Evolutionary conservation across 1,140 invertebrate genomes (phyloP).

Genomic region (Kradibia gibbosae): DNA sequence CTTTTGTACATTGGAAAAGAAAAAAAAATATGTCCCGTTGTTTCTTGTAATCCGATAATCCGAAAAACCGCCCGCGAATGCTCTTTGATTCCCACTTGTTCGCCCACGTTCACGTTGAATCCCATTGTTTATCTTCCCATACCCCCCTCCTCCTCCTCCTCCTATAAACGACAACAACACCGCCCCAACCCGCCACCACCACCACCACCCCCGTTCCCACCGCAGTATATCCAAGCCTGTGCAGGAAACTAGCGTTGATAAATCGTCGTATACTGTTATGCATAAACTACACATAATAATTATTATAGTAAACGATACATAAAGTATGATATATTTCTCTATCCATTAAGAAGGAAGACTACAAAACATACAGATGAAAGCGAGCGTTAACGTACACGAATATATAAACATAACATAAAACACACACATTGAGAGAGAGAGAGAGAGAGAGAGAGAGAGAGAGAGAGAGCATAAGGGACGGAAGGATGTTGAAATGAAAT

Average conservation of each 20-base stretch:
- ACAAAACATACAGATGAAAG: slow-evolving; percentile 57
- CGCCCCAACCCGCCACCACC: no score
- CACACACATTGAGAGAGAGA: slow-evolving; percentile 36
- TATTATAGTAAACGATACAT: slow-evolving; percentile 74
- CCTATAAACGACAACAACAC: no score
- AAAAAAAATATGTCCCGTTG: slow-evolving; percentile 38
- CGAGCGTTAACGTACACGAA: slow-evolving; percentile 34
- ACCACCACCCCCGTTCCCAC: slow-evolving; percentile 48
- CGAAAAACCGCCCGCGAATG: slow-evolving; percentile 26
- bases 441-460: neutral
- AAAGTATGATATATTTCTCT: slow-evolving; percentile 75
- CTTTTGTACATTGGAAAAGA: slow-evolving; percentile 49
- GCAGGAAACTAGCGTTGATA: slow-evolving; percentile 72
- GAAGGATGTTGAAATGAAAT: no score
- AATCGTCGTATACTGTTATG: slow-evolving; percentile 72
- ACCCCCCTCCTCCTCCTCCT: no score
- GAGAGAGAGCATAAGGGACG: neutral
- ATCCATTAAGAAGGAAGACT: slow-evolving; percentile 69
- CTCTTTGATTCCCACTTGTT: slow-evolving; percentile 7
- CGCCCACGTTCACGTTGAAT: neutral
- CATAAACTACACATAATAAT: slow-evolving; percentile 74
- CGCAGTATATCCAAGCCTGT: slow-evolving; percentile 55
- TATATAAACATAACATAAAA: slow-evolving; percentile 45
- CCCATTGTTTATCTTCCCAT: slow-evolving; percentile 23
- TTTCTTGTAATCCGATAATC: slow-evolving; percentile 34